phyloP scores from a whole-genome alignment of 2,113 vertebrate genomes.

The Pipa parva region DNA sequence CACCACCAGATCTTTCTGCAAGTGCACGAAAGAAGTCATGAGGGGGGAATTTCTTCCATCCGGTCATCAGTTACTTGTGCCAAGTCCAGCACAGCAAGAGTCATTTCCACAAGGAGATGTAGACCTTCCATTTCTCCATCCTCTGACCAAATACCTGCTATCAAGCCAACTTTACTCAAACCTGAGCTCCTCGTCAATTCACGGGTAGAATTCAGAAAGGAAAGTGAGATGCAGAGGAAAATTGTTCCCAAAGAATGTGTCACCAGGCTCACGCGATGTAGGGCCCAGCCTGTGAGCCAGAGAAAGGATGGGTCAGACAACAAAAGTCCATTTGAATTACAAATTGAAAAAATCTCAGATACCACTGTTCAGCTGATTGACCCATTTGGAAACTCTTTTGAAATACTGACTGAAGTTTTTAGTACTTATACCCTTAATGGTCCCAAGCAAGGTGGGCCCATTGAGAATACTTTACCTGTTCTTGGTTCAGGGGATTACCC shows the following conservation, averaged over 20 bases:
- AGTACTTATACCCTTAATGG: neutral
- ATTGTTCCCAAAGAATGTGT: neutral
- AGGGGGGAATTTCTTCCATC: neutral
- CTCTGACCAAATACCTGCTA: neutral
- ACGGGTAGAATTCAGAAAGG: neutral
- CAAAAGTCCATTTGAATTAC: neutral
- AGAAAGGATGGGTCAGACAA: neutral
- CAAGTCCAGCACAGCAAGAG: neutral
- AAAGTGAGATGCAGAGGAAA: neutral
- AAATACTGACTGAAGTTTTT: constrained; percentile 24
- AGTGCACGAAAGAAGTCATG: constrained; percentile 35
- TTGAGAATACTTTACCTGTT: neutral
- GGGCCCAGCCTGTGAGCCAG: neutral
- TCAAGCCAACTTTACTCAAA: neutral
- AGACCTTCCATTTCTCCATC: neutral
- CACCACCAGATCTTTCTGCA: constrained; percentile 35
- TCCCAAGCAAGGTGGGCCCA: neutral
- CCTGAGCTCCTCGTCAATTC: neutral
- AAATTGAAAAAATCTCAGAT: neutral
- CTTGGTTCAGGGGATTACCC: too few species aligned
- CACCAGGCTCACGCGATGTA: constrained; percentile 8
- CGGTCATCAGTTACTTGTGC: neutral
- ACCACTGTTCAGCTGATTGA: constrained; percentile 14
- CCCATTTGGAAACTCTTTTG: constrained; percentile 15
- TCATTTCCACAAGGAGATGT: constrained; percentile 16